phyloP scores from a whole-genome alignment of 1,140 invertebrate genomes.

The Pseudachorutes palmiensis region DNA sequence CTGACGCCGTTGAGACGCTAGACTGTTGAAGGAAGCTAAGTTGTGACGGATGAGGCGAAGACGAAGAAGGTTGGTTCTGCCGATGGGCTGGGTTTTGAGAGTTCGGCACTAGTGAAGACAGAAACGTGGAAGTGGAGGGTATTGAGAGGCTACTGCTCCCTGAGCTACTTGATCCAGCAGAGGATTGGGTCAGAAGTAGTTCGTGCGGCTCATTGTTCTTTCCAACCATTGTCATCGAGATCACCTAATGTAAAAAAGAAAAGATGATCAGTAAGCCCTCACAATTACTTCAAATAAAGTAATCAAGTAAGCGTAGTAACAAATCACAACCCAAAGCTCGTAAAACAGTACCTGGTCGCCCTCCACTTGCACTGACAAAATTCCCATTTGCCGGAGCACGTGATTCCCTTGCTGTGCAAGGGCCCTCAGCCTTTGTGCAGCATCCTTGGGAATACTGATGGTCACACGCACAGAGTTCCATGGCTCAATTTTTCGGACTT shows the following conservation, averaged over 20 bases:
- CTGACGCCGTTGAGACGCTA: neutral
- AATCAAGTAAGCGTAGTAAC: too few species aligned
- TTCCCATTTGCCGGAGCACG: constrained; percentile 78
- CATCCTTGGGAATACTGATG: constrained; percentile 89
- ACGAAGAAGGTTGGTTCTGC: constrained; percentile 3
- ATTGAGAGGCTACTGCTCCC: constrained; percentile 38
- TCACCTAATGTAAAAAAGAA: constrained; percentile 48
- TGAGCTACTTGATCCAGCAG: constrained; percentile 38
- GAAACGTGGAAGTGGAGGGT: constrained; percentile 13
- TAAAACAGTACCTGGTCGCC: constrained; percentile 79
- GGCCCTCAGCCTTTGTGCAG: constrained; percentile 76
- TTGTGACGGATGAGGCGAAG: neutral
- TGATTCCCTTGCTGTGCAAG: constrained; percentile 76
- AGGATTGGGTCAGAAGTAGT: constrained; percentile 56
- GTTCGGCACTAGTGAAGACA: constrained; percentile 26
- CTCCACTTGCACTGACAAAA: constrained; percentile 90
- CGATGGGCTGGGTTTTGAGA: constrained; percentile 32
- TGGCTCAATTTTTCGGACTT: constrained; percentile 83
- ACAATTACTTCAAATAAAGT: too few species aligned
- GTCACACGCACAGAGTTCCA: constrained; percentile 96
- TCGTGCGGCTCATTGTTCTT: constrained; percentile 63
- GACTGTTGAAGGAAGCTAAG: neutral
- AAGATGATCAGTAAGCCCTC: too few species aligned
- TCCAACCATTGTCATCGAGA: constrained; percentile 75
- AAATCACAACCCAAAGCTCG: too few species aligned